phyloP scores from a whole-genome alignment of 1,140 invertebrate species.

The Paralvinella palmiformis region DNA sequence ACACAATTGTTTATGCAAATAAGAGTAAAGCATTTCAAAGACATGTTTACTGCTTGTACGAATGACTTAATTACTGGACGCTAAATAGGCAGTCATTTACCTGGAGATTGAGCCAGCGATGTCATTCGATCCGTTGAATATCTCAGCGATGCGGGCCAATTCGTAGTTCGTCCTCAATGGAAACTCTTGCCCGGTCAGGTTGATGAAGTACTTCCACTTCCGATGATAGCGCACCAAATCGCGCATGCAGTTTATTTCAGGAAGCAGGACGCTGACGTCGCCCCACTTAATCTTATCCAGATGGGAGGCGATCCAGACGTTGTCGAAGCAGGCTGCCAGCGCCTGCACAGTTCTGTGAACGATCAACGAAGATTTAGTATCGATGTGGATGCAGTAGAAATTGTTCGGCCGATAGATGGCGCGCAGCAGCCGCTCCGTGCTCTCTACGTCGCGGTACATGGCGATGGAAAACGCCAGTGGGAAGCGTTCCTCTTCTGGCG shows the following conservation, averaged over 20 bases:
- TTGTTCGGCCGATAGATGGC: slow-evolving; percentile 39
- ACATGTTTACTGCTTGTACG: no score
- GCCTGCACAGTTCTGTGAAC: slow-evolving; percentile 24
- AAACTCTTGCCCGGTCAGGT: slow-evolving; percentile 23
- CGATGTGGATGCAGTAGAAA: slow-evolving; percentile 39
- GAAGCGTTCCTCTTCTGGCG: slow-evolving; percentile 29
- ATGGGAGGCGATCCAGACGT: slow-evolving; percentile 37
- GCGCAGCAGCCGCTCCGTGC: slow-evolving; percentile 32
- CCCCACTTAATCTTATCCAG: slow-evolving; percentile 27
- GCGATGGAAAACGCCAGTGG: slow-evolving; percentile 31
- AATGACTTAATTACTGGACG: no score
- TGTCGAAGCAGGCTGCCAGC: slow-evolving; percentile 33
- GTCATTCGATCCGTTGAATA: slow-evolving; percentile 24
- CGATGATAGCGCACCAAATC: slow-evolving; percentile 23
- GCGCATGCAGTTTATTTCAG: slow-evolving; percentile 34
- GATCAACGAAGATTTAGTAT: slow-evolving; percentile 24
- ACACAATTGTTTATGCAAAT: no score
- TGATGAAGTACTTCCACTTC: slow-evolving; percentile 23
- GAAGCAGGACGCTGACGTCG: slow-evolving; percentile 23
- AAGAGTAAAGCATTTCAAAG: no score
- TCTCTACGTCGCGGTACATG: slow-evolving; percentile 31
- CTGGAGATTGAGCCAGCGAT: slow-evolving; percentile 16
- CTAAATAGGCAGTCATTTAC: no score
- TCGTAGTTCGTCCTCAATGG: slow-evolving; percentile 19
- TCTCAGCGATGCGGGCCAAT: slow-evolving; percentile 18